These are phyloP conservation scores for Thunnus maccoyii DNA, from an alignment of 2,113 vertebrate species.

Conservation along the genomic window DNA sequence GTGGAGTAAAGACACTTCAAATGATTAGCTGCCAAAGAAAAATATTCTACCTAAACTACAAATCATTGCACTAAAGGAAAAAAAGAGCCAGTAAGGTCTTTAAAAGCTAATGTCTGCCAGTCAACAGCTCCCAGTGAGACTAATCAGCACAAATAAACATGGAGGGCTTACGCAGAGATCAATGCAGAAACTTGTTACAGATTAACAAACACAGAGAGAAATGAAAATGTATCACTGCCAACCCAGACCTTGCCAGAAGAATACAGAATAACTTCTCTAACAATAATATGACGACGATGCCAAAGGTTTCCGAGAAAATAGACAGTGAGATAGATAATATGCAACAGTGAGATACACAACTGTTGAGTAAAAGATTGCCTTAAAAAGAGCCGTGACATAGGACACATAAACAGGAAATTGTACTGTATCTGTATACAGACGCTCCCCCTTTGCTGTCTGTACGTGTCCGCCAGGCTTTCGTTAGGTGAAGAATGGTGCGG, in stretches of 20 bases:
- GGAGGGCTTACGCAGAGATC: neutral
- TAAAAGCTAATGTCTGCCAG: conserved; percentile 30
- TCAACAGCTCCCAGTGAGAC: conserved; percentile 34
- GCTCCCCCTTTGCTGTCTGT: conserved; percentile 10
- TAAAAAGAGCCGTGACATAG: conserved; percentile 59
- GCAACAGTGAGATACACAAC: conserved; percentile 51
- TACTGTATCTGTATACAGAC: conserved; percentile 51
- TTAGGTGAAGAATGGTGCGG: conserved; percentile 16
- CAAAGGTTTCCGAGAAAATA: conserved; percentile 30
- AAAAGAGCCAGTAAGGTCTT: conserved; percentile 43
- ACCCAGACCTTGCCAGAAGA: conserved; percentile 66
- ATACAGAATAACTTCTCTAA: conserved; percentile 30
- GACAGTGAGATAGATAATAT: conserved; percentile 54
- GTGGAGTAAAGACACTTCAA: conserved; percentile 62
- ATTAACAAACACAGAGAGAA: neutral
- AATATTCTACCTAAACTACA: conserved; percentile 51
- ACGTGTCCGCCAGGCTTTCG: conserved; percentile 43
- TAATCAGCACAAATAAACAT: conserved; percentile 26
- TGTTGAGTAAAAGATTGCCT: conserved; percentile 47
- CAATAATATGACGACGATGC: conserved; percentile 32
- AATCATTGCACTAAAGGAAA: conserved; percentile 66
- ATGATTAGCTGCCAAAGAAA: conserved; percentile 75
- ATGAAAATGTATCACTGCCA: conserved; percentile 15
- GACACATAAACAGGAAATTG: conserved; percentile 39
- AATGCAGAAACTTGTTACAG: conserved; percentile 12